Conservation (phyloP, 2,797 vertebrate species). For the Takifugu rubripes region DNA sequence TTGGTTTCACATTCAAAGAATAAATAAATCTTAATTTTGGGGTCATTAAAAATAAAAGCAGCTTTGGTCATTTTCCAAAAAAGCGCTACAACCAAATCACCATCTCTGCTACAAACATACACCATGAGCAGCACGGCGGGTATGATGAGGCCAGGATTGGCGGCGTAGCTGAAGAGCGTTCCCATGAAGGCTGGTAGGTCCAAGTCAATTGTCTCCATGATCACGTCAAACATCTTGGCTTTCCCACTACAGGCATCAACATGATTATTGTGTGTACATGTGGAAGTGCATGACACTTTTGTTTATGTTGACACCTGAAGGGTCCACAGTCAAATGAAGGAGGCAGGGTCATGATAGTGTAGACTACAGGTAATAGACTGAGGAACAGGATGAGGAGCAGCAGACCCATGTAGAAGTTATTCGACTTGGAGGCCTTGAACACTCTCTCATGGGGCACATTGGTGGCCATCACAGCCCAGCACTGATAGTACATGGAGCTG, state of each 20-base stretch:
- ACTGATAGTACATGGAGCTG: constrained; percentile 98
- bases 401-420: constrained; percentile 98
- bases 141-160: constrained; percentile 96
- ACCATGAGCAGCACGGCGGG: constrained; percentile 95
- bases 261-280: neutral
- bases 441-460: constrained; percentile 95
- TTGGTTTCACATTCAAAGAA: neutral
- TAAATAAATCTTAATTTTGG: neutral
- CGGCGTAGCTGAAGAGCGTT: constrained; percentile 89
- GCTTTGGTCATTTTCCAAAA: neutral
- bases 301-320: constrained; percentile 82
- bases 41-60: neutral
- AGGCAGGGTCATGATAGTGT: constrained; percentile 94
- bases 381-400: constrained; percentile 95
- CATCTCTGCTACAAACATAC: constrained; percentile 63
- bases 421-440: constrained; percentile 98
- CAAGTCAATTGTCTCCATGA: constrained; percentile 90
- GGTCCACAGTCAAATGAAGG: constrained; percentile 98
- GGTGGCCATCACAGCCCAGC: constrained; percentile 97
- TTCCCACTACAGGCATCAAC: constrained; percentile 80
- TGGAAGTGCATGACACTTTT: neutral
- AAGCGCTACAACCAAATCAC: neutral
- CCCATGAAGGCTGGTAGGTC: constrained; percentile 93
- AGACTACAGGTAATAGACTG: constrained; percentile 93
- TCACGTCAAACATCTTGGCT: constrained; percentile 90